phyloP scores from a whole-genome alignment of 2,888 invertebrate species.

The Ochropleura plecta region DNA sequence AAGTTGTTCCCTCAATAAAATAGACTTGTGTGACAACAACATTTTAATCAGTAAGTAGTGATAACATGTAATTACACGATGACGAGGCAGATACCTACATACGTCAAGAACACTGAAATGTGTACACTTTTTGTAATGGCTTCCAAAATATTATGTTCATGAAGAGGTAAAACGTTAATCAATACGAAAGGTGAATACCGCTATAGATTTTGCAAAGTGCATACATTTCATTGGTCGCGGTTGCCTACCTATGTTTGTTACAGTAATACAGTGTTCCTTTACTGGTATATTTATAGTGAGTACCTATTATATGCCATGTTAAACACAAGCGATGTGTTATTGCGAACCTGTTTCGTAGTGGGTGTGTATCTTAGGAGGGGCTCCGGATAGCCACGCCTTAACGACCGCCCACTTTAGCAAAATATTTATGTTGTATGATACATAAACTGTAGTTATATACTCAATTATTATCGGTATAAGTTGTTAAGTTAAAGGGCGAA shows the following conservation, averaged over 20 bases:
- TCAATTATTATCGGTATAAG: conserved; percentile 40
- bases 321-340: conserved; percentile 68
- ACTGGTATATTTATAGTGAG: conserved; percentile 13
- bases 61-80: no score
- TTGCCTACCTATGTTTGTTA: neutral
- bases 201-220: neutral
- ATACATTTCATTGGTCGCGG: neutral
- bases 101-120: no score
- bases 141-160: no score
- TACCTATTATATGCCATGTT: conserved; percentile 43
- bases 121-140: no score
- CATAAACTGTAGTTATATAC: conserved; percentile 56
- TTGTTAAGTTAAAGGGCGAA: conserved; percentile 23
- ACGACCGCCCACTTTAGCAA: conserved; percentile 70
- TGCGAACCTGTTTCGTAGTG: conserved; percentile 80
- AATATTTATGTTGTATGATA: conserved; percentile 57
- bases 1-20: no score
- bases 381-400: conserved; percentile 77
- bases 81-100: no score
- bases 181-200: no score
- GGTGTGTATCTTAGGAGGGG: conserved; percentile 75
- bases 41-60: no score
- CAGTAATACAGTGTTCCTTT: neutral
- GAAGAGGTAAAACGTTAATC: no score
- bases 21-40: no score